A percentile compares a stretch with the other conserved stretches of the same genome.
Evolutionary conservation across 1,140 invertebrate genomes (phyloP).

Genomic region (Hydropsyche tenuis): DNA sequence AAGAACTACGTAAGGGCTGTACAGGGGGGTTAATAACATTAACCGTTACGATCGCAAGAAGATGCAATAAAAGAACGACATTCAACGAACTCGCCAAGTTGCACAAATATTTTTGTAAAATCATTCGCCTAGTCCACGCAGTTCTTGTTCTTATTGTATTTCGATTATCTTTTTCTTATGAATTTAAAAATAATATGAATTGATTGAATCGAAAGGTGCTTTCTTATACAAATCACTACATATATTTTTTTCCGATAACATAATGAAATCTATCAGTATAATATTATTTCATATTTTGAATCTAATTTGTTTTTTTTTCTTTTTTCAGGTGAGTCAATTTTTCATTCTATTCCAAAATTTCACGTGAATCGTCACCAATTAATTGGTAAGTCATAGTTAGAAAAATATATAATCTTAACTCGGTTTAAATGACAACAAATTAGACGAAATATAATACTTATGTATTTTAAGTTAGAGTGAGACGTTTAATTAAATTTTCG

Average conservation of each 20-base stretch:
- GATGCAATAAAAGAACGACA: constrained; percentile 39
- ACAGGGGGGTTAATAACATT: constrained; percentile 33
- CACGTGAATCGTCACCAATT: background rate
- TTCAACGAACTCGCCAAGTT: constrained; percentile 8
- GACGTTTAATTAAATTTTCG: no score
- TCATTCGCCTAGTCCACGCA: background rate
- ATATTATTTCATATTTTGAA: background rate
- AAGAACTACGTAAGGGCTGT: constrained; percentile 4
- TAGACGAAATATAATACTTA: no score
- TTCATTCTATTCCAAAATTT: background rate
- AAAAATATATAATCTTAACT: no score
- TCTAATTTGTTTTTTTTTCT: constrained; percentile 9
- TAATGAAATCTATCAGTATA: background rate
- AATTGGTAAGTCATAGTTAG: no score
- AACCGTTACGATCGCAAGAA: constrained; percentile 36
- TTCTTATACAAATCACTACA: no score
- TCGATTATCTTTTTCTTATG: no score
- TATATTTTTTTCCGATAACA: background rate
- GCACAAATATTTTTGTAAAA: constrained; percentile 42
- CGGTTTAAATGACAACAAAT: no score
- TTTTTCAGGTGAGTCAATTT: constrained; percentile 20
- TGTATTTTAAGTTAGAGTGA: no score
- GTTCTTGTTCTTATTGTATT: no score
- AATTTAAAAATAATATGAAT: no score
- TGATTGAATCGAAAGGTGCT: no score